Conservation (phyloP, 2,113 vertebrate genomes). For the Falcunculus frontatus region DNA sequence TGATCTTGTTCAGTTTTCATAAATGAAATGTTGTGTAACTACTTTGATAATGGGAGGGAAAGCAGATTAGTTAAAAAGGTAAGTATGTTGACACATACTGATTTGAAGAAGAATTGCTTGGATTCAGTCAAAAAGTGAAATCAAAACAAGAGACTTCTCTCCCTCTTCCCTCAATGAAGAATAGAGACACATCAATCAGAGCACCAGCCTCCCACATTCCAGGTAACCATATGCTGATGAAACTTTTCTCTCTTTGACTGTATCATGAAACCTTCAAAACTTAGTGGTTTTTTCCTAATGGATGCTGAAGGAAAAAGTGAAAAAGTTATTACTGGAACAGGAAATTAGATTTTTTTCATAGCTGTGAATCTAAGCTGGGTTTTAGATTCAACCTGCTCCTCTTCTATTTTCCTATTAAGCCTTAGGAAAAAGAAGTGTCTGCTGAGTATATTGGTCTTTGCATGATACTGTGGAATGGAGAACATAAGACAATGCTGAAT, state of each 20-base stretch:
- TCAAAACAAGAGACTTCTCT: background rate
- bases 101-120: background rate
- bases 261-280: background rate
- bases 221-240: background rate
- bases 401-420: background rate
- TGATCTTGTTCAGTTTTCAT: background rate
- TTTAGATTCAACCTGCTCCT: background rate
- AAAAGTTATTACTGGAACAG: background rate
- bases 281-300: background rate
- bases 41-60: background rate
- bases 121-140: background rate
- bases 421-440: background rate
- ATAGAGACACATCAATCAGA: rapidly evolving
- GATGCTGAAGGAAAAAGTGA: background rate
- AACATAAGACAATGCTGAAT: background rate
- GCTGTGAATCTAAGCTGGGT: background rate
- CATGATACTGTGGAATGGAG: background rate
- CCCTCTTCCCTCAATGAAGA: background rate
- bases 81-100: background rate
- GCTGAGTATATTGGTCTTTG: background rate
- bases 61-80: background rate
- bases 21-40: background rate
- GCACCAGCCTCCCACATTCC: background rate
- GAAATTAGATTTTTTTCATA: background rate
- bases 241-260: background rate